These are phyloP conservation scores for Lampropteryx suffumata DNA, from an alignment of 2,888 invertebrate species.

Conservation along the genomic window DNA sequence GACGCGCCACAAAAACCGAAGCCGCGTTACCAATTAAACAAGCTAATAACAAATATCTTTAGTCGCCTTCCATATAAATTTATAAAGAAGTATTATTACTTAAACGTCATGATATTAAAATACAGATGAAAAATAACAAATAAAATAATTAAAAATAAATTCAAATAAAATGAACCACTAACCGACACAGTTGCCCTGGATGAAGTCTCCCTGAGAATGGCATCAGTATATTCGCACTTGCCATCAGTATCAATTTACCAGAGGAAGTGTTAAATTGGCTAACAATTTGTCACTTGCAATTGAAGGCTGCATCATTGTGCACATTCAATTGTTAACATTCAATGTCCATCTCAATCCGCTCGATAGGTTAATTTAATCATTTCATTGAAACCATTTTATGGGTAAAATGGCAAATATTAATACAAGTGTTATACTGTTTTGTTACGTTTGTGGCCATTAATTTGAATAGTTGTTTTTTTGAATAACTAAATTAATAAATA, in stretches of 20 bases:
- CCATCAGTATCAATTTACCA: constrained; percentile 11
- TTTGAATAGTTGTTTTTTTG: too few species aligned
- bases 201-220: constrained; percentile 1
- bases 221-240: constrained; percentile 1
- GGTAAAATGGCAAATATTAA: too few species aligned
- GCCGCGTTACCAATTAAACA: too few species aligned
- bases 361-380: background rate
- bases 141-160: background rate
- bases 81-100: too few species aligned
- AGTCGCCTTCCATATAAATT: too few species aligned
- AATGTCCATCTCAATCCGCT: background rate
- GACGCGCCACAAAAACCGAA: too few species aligned
- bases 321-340: background rate
- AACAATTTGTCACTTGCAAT: constrained; percentile 15
- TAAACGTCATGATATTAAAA: too few species aligned
- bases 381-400: too few species aligned
- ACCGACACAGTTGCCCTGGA: background rate
- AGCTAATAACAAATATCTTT: too few species aligned
- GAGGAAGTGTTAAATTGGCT: constrained; percentile 24
- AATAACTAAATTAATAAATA: too few species aligned
- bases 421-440: too few species aligned
- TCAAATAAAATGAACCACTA: background rate
- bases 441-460: too few species aligned
- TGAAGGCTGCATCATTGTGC: constrained; percentile 11
- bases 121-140: background rate